A percentile compares a stretch with the other conserved stretches of the same genome.
Conservation (phyloP, 2,797 vertebrate species). For the Urocyon cinereoargenteus region DNA sequence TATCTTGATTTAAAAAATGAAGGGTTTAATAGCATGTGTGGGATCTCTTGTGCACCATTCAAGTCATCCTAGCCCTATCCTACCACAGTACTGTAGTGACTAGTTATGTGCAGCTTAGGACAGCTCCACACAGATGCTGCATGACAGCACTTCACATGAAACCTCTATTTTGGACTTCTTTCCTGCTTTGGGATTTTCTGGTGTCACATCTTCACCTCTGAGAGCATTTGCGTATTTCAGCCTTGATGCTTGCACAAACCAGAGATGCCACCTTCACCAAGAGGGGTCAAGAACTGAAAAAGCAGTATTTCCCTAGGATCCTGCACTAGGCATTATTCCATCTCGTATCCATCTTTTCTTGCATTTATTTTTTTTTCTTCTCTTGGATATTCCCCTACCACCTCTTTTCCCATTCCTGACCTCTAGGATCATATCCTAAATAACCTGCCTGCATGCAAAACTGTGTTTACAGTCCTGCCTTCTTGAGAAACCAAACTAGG, state of each 20-base stretch:
- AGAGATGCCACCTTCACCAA: neutral
- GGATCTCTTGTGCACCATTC: neutral
- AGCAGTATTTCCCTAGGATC: neutral
- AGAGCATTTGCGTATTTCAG: too few relatives aligned
- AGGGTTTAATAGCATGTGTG: neutral
- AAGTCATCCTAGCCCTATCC: neutral
- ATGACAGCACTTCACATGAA: fast-evolving
- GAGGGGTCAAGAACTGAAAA: neutral
- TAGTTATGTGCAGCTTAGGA: neutral
- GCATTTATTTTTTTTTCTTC: neutral
- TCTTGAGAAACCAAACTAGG: neutral
- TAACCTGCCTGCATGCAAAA: neutral
- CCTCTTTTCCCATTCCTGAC: neutral
- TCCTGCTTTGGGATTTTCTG: neutral
- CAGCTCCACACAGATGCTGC: neutral
- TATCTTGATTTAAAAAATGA: neutral
- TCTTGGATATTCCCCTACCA: neutral
- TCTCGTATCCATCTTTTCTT: neutral
- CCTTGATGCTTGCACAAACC: too few relatives aligned
- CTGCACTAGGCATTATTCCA: neutral
- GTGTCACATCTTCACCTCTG: too few relatives aligned
- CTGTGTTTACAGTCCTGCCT: neutral
- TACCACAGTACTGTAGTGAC: neutral
- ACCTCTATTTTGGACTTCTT: neutral
- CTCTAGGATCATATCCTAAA: neutral